Evolutionary conservation across 2,113 vertebrate genomes (phyloP), one percentile per base, ranked within the genome.

Genomic region (Formicarius rufipectus): DNA sequence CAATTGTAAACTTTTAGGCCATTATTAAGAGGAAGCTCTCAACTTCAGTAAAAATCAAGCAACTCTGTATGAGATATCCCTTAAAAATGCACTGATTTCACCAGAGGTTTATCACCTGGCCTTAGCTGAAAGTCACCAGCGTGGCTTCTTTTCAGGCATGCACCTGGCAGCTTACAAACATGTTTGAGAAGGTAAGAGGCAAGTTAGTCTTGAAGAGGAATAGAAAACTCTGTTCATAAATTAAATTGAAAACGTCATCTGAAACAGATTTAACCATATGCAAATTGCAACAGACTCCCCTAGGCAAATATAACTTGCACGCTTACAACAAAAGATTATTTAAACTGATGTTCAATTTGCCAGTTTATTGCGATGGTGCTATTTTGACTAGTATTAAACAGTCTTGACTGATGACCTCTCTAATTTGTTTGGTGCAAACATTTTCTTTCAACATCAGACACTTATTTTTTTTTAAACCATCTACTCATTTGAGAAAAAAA

Each of bases 331-430:
- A 84, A 93, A 96, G 97, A 96, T 96, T 97, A 94, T 89, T 96
- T 78, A 68, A 83, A 55, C 63, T 95, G 89, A 93, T 84, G 86
- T 88, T 95, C 50, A 87, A 35, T 92, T 93, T 97, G 74, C 93
- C 95, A 94, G 67, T 84, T 93, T 93, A 90, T 92, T 96, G 87
- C 69, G 37, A 92, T 52, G 81, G 90, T 94, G 90, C 77, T 97
- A 96, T 96, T 96, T 96, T 94, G 87, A 85, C 82, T 97, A 55
- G 60, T 84, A 95, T 97, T 97, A 98, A 97, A 97, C 82, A 93
- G 86, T 97, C 95, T 96, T 98, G 97, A 98, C 96, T 96, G 95
- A 96, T 95, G 97, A 97, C 95, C 94, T 97, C 95, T 95, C 52
- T 97, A 95, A 97, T 97, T 96, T 80, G 40, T 95, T 97, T 73